Percentiles rank a stretch among this genome's conserved stretches.
phyloP scores from a whole-genome alignment of 2,888 invertebrate genomes.

The Latrodectus hesperus region DNA sequence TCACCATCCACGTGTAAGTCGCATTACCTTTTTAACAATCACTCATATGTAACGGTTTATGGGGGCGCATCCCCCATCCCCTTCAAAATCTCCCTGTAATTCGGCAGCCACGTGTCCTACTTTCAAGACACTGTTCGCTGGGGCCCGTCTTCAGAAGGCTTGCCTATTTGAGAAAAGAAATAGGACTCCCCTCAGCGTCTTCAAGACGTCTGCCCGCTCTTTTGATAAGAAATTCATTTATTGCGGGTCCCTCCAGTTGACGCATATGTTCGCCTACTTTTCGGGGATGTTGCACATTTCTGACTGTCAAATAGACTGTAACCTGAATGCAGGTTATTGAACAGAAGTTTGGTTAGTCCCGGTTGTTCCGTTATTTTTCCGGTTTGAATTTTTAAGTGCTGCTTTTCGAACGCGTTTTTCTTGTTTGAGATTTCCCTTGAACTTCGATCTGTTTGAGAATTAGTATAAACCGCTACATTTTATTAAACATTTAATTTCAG shows the following conservation, averaged over 20 bases:
- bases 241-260: conserved; percentile 3
- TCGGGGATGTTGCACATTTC: conserved; percentile 5
- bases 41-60: background rate
- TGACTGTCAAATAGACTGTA: conserved; percentile 4
- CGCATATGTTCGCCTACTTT: conserved; percentile 22
- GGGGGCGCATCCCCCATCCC: background rate
- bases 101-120: conserved; percentile 57
- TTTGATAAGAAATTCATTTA: conserved; percentile 32
- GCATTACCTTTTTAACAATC: background rate
- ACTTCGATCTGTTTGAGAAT: no score
- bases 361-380: conserved; percentile 14
- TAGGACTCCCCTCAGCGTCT: conserved; percentile 17
- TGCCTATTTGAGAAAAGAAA: conserved; percentile 17
- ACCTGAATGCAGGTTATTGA: conserved; percentile 53
- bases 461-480: no score
- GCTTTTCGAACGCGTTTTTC: no score
- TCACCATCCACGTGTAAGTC: background rate
- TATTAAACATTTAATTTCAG: no score
- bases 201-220: conserved; percentile 4
- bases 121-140: conserved; percentile 34
- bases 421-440: no score
- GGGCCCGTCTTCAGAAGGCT: conserved; percentile 10
- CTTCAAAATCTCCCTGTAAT: conserved; percentile 10
- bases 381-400: background rate
- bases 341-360: conserved; percentile 14